Evolutionary conservation across 2,113 vertebrate genomes (phyloP).

Genomic region (human): DNA sequence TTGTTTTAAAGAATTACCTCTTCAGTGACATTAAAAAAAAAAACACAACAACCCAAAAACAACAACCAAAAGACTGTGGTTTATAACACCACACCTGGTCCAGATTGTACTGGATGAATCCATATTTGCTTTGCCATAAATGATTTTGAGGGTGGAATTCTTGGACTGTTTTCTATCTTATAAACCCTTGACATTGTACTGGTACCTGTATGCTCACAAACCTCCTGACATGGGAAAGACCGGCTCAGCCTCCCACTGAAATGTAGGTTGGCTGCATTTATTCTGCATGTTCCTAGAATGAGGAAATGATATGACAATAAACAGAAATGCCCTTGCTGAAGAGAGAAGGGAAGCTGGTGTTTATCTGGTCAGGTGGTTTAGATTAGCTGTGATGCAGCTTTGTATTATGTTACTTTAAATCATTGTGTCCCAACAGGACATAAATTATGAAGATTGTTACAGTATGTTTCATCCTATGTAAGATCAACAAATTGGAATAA

Average conservation of each 20-base stretch:
- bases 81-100: slow-evolving; percentile 64
- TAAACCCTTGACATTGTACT: slow-evolving; percentile 77
- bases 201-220: slow-evolving; percentile 79
- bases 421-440: slow-evolving; percentile 95
- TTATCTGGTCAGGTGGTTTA: slow-evolving; percentile 96
- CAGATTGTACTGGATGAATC: slow-evolving; percentile 57
- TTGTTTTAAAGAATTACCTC: slow-evolving; percentile 69
- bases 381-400: slow-evolving; percentile 95
- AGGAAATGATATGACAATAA: slow-evolving; percentile 95
- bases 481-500: slow-evolving; percentile 93
- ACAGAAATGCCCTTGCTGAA: slow-evolving; percentile 91
- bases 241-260: slow-evolving; percentile 74
- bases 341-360: slow-evolving; percentile 88
- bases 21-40: slow-evolving; percentile 39
- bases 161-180: slow-evolving; percentile 78
- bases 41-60: not conserved
- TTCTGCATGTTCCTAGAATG: slow-evolving; percentile 82
- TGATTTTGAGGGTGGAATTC: slow-evolving; percentile 74
- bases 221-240: slow-evolving; percentile 62
- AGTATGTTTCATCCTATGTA: slow-evolving; percentile 90
- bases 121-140: slow-evolving; percentile 63
- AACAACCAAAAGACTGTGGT: not conserved
- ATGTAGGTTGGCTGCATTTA: slow-evolving; percentile 80
- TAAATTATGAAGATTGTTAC: slow-evolving; percentile 93
- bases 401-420: slow-evolving; percentile 98